phyloP scores from a whole-genome alignment of 2,113 vertebrate species.

The Diadophis punctatus region DNA sequence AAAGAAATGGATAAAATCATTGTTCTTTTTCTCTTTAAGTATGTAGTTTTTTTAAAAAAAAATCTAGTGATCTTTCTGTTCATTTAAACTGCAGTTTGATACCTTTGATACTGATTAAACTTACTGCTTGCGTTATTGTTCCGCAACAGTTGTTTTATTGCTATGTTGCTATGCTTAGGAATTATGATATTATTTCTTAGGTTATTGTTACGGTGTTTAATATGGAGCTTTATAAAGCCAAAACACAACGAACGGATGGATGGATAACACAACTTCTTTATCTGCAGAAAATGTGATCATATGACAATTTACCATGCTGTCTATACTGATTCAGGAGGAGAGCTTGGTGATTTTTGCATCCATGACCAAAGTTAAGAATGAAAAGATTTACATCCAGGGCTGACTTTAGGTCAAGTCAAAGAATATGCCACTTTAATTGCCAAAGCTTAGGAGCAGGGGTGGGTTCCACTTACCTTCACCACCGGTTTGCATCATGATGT shows the following conservation, averaged over 20 bases:
- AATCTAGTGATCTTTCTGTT: not conserved
- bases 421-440: not conserved
- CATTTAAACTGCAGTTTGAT: not conserved
- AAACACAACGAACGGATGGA: not conserved
- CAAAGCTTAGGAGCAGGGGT: not conserved
- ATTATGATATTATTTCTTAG: not conserved
- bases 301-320: not conserved
- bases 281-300: not conserved
- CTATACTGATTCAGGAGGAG: not conserved
- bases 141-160: not conserved
- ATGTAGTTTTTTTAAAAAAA: not conserved
- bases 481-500: too few species aligned
- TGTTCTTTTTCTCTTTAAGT: not conserved
- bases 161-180: not conserved
- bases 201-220: not conserved
- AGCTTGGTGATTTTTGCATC: not conserved
- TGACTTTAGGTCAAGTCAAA: not conserved
- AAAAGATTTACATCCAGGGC: not conserved
- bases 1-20: not conserved
- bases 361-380: not conserved
- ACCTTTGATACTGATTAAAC: not conserved
- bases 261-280: not conserved
- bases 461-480: too few species aligned
- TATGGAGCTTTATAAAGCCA: not conserved
- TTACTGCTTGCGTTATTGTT: not conserved